Evolutionary conservation across 2,888 invertebrate species (phyloP).

Genomic region (Cataglyphis livida): DNA sequence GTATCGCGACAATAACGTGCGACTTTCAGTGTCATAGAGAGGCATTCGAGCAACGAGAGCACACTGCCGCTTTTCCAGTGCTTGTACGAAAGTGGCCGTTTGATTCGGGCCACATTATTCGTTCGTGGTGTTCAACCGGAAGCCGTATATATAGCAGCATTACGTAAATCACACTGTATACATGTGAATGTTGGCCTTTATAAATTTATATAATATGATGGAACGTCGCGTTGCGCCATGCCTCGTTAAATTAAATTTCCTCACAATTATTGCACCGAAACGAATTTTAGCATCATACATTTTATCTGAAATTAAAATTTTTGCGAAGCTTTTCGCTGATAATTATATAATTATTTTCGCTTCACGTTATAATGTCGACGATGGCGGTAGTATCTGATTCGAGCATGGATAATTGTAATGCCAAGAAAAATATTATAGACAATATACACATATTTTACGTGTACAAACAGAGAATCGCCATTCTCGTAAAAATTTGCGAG

Average conservation of each 20-base stretch:
- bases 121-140: slow-evolving; percentile 57
- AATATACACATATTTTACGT: background rate
- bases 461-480: background rate
- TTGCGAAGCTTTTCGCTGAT: slow-evolving; percentile 13
- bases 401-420: background rate
- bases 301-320: slow-evolving; percentile 26
- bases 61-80: slow-evolving; percentile 28
- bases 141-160: slow-evolving; percentile 42
- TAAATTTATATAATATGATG: slow-evolving; percentile 49
- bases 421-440: background rate
- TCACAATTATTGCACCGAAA: slow-evolving; percentile 35
- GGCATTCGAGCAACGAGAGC: background rate
- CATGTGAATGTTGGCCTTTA: slow-evolving; percentile 33
- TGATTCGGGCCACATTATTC: slow-evolving; percentile 40
- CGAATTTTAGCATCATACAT: slow-evolving; percentile 43
- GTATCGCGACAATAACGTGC: background rate
- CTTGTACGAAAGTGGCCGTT: slow-evolving; percentile 57
- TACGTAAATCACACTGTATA: slow-evolving; percentile 22
- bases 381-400: background rate
- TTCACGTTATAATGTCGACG: background rate
- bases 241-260: slow-evolving; percentile 26
- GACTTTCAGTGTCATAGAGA: background rate
- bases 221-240: slow-evolving; percentile 40
- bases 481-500: slow-evolving; percentile 18
- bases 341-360: slow-evolving; percentile 17